Percentiles rank a stretch among this genome's conserved stretches.
These are phyloP conservation scores for Lycophotia porphyrea DNA, from an alignment of 2,888 invertebrate genomes.

Conservation along the genomic window DNA sequence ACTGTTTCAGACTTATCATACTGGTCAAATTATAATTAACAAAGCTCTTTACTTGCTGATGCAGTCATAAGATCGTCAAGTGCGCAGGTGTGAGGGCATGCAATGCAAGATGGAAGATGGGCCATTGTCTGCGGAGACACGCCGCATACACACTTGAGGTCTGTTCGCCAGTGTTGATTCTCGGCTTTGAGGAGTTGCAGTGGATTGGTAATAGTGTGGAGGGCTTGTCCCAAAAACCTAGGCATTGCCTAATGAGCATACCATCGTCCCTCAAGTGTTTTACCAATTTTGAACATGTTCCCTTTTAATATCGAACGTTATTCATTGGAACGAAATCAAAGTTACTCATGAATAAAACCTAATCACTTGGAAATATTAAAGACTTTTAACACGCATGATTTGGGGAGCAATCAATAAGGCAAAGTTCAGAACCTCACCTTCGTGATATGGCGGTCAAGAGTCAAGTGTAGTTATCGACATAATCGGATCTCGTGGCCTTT, in stretches of 20 bases:
- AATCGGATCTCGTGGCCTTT: conserved; percentile 63
- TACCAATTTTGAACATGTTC: neutral
- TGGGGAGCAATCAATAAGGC: conserved; percentile 27
- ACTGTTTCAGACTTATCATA: too few relatives aligned
- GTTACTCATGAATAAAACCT: conserved; percentile 33
- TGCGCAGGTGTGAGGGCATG: too few relatives aligned
- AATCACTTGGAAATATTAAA: conserved; percentile 25
- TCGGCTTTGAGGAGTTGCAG: neutral
- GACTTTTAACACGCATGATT: conserved; percentile 30
- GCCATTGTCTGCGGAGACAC: too few relatives aligned
- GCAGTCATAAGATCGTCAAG: too few relatives aligned
- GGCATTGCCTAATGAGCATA: neutral
- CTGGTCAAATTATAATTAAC: neutral
- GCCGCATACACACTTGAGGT: too few relatives aligned
- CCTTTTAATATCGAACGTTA: neutral
- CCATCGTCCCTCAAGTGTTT: neutral
- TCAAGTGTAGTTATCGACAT: conserved; percentile 50
- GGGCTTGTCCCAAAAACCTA: too few relatives aligned
- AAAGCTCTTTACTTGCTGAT: too few relatives aligned
- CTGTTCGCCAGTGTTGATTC: neutral
- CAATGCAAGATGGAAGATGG: too few relatives aligned
- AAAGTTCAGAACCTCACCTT: conserved; percentile 43
- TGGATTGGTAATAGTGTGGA: too few relatives aligned
- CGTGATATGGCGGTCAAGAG: conserved; percentile 50
- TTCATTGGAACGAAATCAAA: neutral